These are phyloP conservation scores for Lepidurus packardi DNA, from an alignment of 1,140 invertebrate genomes.

Conservation along the genomic window DNA sequence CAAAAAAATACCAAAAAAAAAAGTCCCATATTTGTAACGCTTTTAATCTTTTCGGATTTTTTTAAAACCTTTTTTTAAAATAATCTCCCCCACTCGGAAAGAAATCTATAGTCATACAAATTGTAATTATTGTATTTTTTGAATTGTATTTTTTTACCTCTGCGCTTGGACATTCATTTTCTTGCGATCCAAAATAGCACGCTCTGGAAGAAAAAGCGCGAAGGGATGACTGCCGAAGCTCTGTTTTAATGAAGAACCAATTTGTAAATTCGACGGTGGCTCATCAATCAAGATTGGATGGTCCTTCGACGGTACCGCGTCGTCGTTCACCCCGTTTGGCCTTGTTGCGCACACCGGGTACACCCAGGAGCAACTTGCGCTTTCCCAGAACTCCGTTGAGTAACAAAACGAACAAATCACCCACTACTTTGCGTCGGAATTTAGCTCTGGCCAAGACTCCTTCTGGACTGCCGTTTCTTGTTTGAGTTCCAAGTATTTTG, in stretches of 20 bases:
- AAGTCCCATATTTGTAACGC: neutral
- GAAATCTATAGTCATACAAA: too few species aligned
- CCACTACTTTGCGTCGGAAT: neutral
- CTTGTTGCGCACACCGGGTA: neutral
- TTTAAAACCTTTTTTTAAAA: too few species aligned
- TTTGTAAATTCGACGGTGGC: neutral
- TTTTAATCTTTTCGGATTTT: neutral
- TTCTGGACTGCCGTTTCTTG: neutral
- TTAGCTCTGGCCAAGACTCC: neutral
- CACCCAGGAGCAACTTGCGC: slow-evolving; percentile 1
- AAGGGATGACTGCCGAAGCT: slow-evolving; percentile 14
- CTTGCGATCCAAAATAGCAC: neutral
- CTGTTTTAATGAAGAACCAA: slow-evolving; percentile 12
- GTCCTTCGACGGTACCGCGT: slow-evolving; percentile 6
- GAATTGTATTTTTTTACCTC: neutral
- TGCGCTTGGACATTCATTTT: neutral
- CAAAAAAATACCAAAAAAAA: neutral
- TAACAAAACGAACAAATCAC: neutral
- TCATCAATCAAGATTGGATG: neutral
- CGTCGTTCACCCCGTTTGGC: slow-evolving; percentile 28
- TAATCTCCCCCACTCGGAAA: too few species aligned
- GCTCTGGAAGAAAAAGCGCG: slow-evolving; percentile 23
- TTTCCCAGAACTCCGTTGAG: neutral
- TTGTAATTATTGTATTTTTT: too few species aligned
- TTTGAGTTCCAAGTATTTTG: neutral